Base-by-base conservation (phyloP, 1,140 invertebrate species). In the Caenorhabditis inopinata region DNA sequence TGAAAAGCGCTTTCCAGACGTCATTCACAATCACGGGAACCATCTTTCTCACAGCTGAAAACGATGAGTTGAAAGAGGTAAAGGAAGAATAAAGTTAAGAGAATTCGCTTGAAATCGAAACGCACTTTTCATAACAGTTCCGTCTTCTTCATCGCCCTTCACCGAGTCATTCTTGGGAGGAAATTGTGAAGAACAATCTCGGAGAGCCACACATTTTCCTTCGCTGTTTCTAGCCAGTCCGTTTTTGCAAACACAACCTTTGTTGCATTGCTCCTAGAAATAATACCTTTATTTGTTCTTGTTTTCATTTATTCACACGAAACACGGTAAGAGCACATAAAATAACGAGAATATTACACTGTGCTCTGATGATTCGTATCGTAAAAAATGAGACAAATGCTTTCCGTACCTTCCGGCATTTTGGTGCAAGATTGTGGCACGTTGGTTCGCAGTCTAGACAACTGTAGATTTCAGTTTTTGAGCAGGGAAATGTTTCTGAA, bases 11-110 rank as follows among this genome's bases (percentile, higher is more conserved):
- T 21, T 68, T 68, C 58, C 58, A 68, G n/a, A 68, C 58, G 23
- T 68, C 58, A 9, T 68, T 68, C 0, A 68, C 58, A 38, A 68
- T 68, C 11, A 68, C 58, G 3, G 58, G 58, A 38, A 68, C 58
- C 58, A 68, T 68, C 58, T 68, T 68, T 68, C 38, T 68, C n/a
- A 68, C 58, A 32, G 58, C 58, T 68, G n/a, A 68, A 68, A 38
- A 7, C 14, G 5, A 42, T 21, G 0, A 29, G 12, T 58, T 58
- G 32, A 14, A 21, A 23, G 6, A 11, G 6, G 1, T 25, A 51
- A 9, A n/a, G n/a, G n/a, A n/a, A 42, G 38, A 5, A 16, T 16
- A 58, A 32, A 6, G 4, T 5, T 32, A 29, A 32, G 27, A 32
- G 38, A 42, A 14, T 7, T 42, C 14, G 38, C 38, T 42, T 7